Evolutionary conservation across 2,797 vertebrate genomes (phyloP).

Genomic region (Dallia pectoralis): DNA sequence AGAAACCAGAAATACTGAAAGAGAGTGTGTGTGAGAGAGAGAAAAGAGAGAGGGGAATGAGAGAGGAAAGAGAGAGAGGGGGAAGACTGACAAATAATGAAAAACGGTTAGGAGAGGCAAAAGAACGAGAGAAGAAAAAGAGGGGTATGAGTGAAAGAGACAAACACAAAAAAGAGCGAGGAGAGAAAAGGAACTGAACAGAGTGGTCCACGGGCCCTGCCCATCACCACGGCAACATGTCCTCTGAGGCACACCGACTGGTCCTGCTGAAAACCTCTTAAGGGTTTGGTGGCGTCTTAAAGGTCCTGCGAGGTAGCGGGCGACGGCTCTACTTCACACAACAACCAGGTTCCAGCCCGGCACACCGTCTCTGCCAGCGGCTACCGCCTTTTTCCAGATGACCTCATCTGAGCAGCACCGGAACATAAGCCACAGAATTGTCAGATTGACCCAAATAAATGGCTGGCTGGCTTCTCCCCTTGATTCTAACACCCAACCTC

Average conservation of each 20-base stretch:
- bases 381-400: conserved; percentile 32
- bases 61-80: conserved; percentile 12
- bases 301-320: conserved; percentile 32
- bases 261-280: conserved; percentile 26
- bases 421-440: conserved; percentile 19
- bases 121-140: no score
- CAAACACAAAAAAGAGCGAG: no score
- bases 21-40: no score
- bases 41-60: no score
- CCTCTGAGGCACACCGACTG: conserved; percentile 34
- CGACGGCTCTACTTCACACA: conserved; percentile 38
- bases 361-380: conserved; percentile 15
- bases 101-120: no score
- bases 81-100: no score
- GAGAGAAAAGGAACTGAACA: conserved; percentile 33
- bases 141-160: no score
- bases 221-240: not conserved
- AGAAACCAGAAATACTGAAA: no score
- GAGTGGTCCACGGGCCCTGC: conserved; percentile 38
- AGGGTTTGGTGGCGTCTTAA: conserved; percentile 46
- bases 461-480: not conserved
- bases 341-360: conserved; percentile 14
- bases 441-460: conserved; percentile 10
- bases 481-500: conserved; percentile 4
- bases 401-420: conserved; percentile 26